Base-by-base conservation (phyloP, 2,113 vertebrate species). In the Zapornia atra region DNA sequence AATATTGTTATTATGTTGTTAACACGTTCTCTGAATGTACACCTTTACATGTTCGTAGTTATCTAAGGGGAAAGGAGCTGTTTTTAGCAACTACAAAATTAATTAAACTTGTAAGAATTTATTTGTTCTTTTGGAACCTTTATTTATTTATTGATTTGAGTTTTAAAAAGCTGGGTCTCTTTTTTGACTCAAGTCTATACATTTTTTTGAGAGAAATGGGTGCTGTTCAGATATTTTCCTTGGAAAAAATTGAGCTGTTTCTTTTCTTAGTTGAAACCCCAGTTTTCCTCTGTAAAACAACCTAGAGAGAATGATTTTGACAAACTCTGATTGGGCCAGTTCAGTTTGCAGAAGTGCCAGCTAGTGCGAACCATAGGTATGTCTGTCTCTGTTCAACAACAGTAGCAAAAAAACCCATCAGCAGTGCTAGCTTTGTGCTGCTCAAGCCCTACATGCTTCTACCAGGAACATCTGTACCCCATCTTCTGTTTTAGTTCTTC, bases 1-100 rank as follows among this genome's bases (percentile, higher is more conserved):
- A 96, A 91, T 84, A 72, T 82, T 96, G 94, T 83, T 83, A 76
- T 82, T 78, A 60, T 9, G 6, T 56, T 91, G 38, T 64, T 71
- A 86, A 21, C 33, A 11, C 0, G 0, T 33, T 84, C 31, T 91
- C 50, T 94, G 80, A 88, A 68, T 28, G 3, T 54, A 51, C 1
- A 84, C 26, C 34, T 69, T 53, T 50, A 68, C 19, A 8, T 9
- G 18, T 53, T 71, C 33, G 33, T 48, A 60, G n/a, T 8, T 81
- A 33, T 53, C 51, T 68, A 66, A 54, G 1, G 59, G 40, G 25
- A 11, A 36, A 15, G 24, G 31, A 36, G 9, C 6, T 70, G 12
- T 9, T 73, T 75, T 84, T 79, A 81, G 15, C n/a, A 86, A 66
- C 31, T 38, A 46, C 7, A 77, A 40, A 65, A 88, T 75, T 25